Conservation (phyloP, 2,888 invertebrate species). For the Apodemia hepburni region DNA sequence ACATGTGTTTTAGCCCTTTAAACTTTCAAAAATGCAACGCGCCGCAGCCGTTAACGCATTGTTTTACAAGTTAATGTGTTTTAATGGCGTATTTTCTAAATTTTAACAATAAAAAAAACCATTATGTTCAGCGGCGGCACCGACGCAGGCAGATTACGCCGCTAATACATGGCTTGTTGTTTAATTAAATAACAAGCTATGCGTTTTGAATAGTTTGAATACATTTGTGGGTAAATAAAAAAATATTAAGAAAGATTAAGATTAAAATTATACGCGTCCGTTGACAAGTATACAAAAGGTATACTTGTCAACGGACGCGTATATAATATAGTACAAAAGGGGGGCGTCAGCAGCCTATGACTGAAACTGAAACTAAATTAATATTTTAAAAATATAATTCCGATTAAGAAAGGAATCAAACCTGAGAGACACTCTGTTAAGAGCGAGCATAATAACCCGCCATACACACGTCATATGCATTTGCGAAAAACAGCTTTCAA, state of each 20-base stretch:
- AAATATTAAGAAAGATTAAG: neutral
- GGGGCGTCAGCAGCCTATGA: too few species aligned
- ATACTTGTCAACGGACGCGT: too few species aligned
- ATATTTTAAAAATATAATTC: too few species aligned
- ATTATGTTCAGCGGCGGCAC: neutral
- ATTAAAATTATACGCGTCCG: neutral
- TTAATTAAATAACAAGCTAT: neutral
- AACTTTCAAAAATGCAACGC: neutral
- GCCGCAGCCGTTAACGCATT: neutral
- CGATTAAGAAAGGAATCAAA: too few species aligned
- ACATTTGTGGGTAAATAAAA: neutral
- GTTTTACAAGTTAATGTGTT: neutral
- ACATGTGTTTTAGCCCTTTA: neutral
- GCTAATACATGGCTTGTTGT: neutral
- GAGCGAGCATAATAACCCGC: too few species aligned
- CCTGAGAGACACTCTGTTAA: too few species aligned
- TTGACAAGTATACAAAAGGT: too few species aligned
- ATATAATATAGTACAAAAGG: too few species aligned
- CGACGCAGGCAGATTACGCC: neutral
- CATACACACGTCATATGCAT: too few species aligned
- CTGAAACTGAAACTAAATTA: too few species aligned
- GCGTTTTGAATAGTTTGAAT: neutral
- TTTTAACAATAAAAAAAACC: conserved; percentile 6
- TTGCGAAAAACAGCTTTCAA: too few species aligned
- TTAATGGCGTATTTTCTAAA: conserved; percentile 12